phyloP scores from a whole-genome alignment of 2,797 vertebrate species.

The Rousettus madagascariensis region DNA sequence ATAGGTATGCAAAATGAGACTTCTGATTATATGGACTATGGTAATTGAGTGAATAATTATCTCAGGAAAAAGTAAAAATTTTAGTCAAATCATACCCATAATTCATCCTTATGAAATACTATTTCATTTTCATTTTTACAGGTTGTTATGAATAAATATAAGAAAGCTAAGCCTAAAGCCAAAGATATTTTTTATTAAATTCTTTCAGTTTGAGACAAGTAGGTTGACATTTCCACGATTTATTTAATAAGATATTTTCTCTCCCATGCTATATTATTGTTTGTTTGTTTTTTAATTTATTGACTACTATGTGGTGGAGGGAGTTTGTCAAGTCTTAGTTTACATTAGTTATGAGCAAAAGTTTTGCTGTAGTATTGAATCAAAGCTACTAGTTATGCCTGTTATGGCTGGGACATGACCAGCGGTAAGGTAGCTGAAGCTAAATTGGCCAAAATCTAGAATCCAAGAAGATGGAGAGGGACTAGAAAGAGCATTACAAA shows the following conservation, averaged over 20 bases:
- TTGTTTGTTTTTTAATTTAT: conserved; percentile 50
- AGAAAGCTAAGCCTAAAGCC: conserved; percentile 61
- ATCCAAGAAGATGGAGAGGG: neutral
- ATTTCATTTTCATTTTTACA: conserved; percentile 63
- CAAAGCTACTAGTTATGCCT: neutral
- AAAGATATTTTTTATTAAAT: conserved; percentile 58
- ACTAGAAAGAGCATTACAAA: neutral
- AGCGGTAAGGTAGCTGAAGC: neutral
- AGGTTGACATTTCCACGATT: conserved; percentile 35
- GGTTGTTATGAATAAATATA: conserved; percentile 61
- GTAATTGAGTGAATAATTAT: conserved; percentile 63
- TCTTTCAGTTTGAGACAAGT: conserved; percentile 35
- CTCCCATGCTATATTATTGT: conserved; percentile 46
- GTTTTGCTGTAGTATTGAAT: neutral
- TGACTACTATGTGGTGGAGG: neutral
- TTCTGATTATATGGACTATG: conserved; percentile 9
- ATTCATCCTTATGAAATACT: conserved; percentile 58
- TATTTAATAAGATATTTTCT: conserved; percentile 56
- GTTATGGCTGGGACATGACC: neutral
- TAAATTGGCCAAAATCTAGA: neutral
- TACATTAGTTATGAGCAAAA: conserved; percentile 12
- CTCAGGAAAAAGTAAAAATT: conserved; percentile 61
- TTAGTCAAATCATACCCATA: conserved; percentile 40
- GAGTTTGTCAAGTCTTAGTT: conserved; percentile 34
- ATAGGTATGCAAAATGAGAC: conserved; percentile 1